Evolutionary conservation across 2,888 invertebrate genomes (phyloP).

Genomic region (Andrena flavipes): DNA sequence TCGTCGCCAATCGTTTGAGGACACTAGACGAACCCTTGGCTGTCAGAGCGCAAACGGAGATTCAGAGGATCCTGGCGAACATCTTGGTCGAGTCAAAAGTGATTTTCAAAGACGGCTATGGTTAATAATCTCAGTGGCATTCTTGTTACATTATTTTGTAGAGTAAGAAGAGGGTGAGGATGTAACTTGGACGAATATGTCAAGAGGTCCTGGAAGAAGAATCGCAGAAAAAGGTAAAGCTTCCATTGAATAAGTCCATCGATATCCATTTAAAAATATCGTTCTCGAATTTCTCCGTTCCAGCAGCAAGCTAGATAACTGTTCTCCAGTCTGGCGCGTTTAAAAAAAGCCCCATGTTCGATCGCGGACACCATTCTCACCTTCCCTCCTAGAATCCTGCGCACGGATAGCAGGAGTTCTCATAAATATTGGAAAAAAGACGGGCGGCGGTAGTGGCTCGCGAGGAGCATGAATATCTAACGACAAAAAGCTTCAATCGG

Average conservation of each 20-base stretch:
- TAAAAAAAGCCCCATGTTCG: not conserved
- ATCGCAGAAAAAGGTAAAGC: not conserved
- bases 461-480: constrained; percentile 48
- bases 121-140: not conserved
- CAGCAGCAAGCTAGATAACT: not conserved
- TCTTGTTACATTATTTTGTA: not conserved
- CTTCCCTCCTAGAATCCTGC: not conserved
- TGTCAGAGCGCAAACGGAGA: constrained; percentile 59
- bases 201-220: not conserved
- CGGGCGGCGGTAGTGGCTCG: constrained; percentile 19
- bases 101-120: not conserved
- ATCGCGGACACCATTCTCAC: not conserved
- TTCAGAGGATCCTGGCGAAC: constrained; percentile 64
- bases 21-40: constrained; percentile 62
- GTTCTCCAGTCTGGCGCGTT: not conserved
- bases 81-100: constrained; percentile 23
- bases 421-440: constrained; percentile 45
- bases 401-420: constrained; percentile 14
- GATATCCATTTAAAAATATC: not conserved
- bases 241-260: not conserved
- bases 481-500: constrained; percentile 49
- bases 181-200: not conserved
- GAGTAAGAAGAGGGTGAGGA: not conserved
- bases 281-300: not conserved
- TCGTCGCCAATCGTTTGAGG: constrained; percentile 62